A percentile compares a stretch with the other conserved stretches of the same genome.
phyloP scores from a whole-genome alignment of 2,888 invertebrate genomes.

The Rhabditophanes sp. region DNA sequence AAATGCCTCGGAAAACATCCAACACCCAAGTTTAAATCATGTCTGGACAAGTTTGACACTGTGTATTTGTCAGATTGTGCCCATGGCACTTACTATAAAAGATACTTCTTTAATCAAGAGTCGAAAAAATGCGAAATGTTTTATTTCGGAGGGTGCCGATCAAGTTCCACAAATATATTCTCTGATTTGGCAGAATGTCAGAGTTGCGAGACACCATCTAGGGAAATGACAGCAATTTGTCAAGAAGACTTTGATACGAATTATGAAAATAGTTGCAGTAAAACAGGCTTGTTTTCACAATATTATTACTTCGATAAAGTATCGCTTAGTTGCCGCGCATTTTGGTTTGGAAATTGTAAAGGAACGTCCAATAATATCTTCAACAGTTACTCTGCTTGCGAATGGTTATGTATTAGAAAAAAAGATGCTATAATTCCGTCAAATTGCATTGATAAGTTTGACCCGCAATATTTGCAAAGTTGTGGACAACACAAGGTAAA shows the following conservation, averaged over 20 bases:
- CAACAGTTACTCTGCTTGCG: constrained; percentile 26
- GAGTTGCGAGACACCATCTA: constrained; percentile 23
- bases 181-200: constrained; percentile 18
- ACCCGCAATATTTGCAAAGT: constrained; percentile 28
- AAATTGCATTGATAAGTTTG: constrained; percentile 31
- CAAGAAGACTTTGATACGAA: constrained; percentile 23
- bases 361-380: constrained; percentile 33
- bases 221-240: constrained; percentile 25
- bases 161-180: constrained; percentile 26
- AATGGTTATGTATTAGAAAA: constrained; percentile 38
- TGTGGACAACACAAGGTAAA: no score
- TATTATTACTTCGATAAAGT: constrained; percentile 33
- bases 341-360: constrained; percentile 40
- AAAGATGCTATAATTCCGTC: constrained; percentile 22
- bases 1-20: constrained; percentile 28
- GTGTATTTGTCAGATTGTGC: constrained; percentile 31
- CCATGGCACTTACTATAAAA: constrained; percentile 24
- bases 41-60: constrained; percentile 31
- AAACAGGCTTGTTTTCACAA: constrained; percentile 15
- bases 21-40: constrained; percentile 22
- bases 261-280: constrained; percentile 14
- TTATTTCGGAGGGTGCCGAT: constrained; percentile 34
- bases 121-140: constrained; percentile 24
- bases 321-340: constrained; percentile 26
- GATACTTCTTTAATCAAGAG: constrained; percentile 34